phyloP scores from a whole-genome alignment of 2,113 vertebrate species.

The Myanophis thanlyinensis region DNA sequence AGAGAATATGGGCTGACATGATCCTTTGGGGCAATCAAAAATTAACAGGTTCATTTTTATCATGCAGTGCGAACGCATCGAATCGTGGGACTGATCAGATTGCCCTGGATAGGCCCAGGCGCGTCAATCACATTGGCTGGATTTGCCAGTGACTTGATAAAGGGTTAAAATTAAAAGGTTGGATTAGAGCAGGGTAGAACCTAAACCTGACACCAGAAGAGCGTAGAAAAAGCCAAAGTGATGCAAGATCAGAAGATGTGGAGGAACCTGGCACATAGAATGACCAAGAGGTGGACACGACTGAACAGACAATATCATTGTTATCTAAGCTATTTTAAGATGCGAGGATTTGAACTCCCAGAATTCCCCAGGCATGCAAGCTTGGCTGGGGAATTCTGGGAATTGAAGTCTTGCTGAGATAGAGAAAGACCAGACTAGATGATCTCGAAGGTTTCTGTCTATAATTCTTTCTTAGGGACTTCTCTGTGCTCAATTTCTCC shows the following conservation, averaged over 20 bases:
- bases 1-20: neutral
- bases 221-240: too few species aligned
- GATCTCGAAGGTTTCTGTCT: neutral
- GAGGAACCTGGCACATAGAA: too few species aligned
- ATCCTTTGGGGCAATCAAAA: neutral
- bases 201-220: too few species aligned
- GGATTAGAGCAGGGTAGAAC: neutral
- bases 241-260: too few species aligned
- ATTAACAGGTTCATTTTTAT: neutral
- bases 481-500: neutral
- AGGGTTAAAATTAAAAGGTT: neutral
- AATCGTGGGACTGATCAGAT: too few species aligned
- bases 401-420: neutral
- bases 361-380: neutral
- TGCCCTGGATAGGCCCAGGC: neutral
- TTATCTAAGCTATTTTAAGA: neutral
- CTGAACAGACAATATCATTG: too few species aligned
- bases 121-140: too few species aligned
- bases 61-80: neutral
- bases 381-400: neutral
- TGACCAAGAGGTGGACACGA: too few species aligned
- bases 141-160: neutral
- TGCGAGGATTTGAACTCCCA: neutral
- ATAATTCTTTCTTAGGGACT: neutral
- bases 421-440: neutral